Evolutionary conservation across 2,888 invertebrate genomes (phyloP).

Genomic region (Brachylomia viminalis): DNA sequence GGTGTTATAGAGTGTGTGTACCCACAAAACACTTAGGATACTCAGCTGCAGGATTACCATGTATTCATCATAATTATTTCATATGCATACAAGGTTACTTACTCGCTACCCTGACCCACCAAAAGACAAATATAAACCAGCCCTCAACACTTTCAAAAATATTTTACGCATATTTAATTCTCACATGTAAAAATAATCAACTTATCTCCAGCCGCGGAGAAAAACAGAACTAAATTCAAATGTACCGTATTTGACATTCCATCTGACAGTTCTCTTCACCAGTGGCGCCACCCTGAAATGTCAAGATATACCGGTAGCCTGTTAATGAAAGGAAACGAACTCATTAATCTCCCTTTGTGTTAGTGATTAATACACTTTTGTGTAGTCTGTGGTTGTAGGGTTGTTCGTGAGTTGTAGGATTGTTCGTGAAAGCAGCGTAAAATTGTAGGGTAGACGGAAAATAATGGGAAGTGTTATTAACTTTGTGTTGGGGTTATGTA

Average conservation of each 20-base stretch:
- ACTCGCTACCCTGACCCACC: background rate
- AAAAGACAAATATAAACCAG: slow-evolving; percentile 29
- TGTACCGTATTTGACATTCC: slow-evolving; percentile 22
- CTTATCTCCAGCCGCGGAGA: slow-evolving; percentile 1
- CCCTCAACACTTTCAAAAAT: slow-evolving; percentile 28
- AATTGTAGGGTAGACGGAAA: slow-evolving; percentile 39
- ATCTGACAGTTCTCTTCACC: slow-evolving; percentile 33
- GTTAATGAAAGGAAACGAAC: slow-evolving; percentile 45
- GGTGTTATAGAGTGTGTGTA: too few relatives aligned
- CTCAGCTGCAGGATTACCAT: too few relatives aligned
- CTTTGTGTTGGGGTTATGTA: slow-evolving; percentile 31
- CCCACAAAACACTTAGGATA: too few relatives aligned
- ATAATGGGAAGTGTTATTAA: slow-evolving; percentile 43
- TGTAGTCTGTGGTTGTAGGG: slow-evolving; percentile 38
- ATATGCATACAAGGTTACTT: background rate
- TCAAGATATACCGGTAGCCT: slow-evolving; percentile 23
- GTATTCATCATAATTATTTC: too few relatives aligned
- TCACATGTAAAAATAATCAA: slow-evolving; percentile 20
- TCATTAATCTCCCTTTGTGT: slow-evolving; percentile 60
- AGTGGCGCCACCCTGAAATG: slow-evolving; percentile 31
- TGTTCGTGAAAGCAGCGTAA: slow-evolving; percentile 46
- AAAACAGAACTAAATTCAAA: slow-evolving; percentile 27
- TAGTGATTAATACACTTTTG: slow-evolving; percentile 60
- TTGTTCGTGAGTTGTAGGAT: slow-evolving; percentile 46
- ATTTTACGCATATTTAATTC: slow-evolving; percentile 35